Evolutionary conservation across 1,140 invertebrate species (phyloP), one percentile per base, ranked within the genome.

Genomic region (Nylanderia fulva): DNA sequence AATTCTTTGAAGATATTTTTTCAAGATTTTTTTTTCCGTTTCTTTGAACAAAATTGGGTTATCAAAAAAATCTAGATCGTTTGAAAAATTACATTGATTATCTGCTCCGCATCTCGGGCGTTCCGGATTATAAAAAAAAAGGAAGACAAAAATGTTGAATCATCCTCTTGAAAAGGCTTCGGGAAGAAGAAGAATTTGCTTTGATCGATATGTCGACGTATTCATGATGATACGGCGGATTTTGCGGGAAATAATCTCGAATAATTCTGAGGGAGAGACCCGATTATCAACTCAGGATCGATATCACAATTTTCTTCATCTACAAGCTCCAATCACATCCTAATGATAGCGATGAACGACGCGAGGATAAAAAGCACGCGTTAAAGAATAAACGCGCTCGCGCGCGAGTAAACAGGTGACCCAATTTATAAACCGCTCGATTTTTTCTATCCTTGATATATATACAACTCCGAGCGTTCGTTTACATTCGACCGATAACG

Each of bases 361-460:
- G 24, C 42, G 74, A 52, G 36, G 36, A 72, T 52, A 36, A 72
- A 54, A n/a, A n/a, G n/a, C n/a, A 45, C 75, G 61, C 24, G 15
- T 21, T 79, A 36, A 66, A 52, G 42, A 29, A n/a, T n/a, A n/a
- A n/a, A 64, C 9, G 29, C 60, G 39, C 27, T 77, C 75, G 42
- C n/a, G n/a, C n/a, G n/a, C 29, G 61, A 27, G 42, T 79, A 52
- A 79, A 79, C 61, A 29, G 42, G 42, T 79, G 75, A 79, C 75
- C 75, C 61, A 79, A 79, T 79, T 79, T 48, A 64, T 69, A 69
- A n/a, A n/a, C 11, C 42, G 75, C 60, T 77, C 60, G 75, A 77
- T 77, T 79, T 79, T 79, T 79, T 79, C 27, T 66, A 79, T 29
- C 75, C 75, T 68, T 79, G 61, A 29, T 69, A 24, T 9, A n/a